These are phyloP conservation scores for Drosophila melanogaster DNA, from an alignment of 1,140 invertebrate genomes.

Conservation along the genomic window Release_6_plus_ISO1_MT NT_033777.3:10298001-10298500, in stretches of 20 bases:
- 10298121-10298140: constrained; percentile 5
- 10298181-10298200: constrained; percentile 26
- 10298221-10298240: constrained; percentile 23
- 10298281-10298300: constrained; percentile 93
- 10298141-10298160: constrained; percentile 34
- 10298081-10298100: not conserved
- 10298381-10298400: not conserved
- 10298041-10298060: too few species aligned
- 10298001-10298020: not conserved
- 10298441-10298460: constrained; percentile 90
- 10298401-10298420: not conserved
- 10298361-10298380: constrained; percentile 92
- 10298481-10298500: constrained; percentile 85
- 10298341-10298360: constrained; percentile 95
- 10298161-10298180: not conserved
- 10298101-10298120: not conserved
- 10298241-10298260: constrained; percentile 89
- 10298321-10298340: constrained; percentile 94
- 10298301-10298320: constrained; percentile 95
- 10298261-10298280: constrained; percentile 88
- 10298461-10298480: constrained; percentile 94
- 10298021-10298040: too few species aligned
- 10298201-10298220: constrained; percentile 10
- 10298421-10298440: not conserved
- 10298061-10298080: too few species aligned